Conservation (phyloP, 2,797 vertebrate genomes). For the Eptatretus atami region DNA sequence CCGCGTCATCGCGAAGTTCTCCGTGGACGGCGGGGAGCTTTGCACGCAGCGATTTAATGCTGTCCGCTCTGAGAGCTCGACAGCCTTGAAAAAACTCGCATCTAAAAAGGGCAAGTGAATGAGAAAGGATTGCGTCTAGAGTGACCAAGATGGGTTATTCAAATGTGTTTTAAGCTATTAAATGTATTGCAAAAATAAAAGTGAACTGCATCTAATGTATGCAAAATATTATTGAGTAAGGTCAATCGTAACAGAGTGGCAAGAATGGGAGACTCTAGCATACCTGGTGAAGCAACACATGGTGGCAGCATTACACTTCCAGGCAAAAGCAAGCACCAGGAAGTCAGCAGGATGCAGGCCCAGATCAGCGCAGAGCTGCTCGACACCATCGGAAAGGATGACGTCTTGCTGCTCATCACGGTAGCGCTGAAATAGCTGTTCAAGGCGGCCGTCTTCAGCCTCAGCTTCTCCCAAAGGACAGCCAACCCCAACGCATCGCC, state of each 20-base stretch:
- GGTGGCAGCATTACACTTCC: constrained; percentile 98
- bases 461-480: constrained; percentile 18
- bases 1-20: not conserved
- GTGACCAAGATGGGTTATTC: too few species aligned
- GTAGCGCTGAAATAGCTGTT: constrained; percentile 55
- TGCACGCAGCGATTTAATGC: not conserved
- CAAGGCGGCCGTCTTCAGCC: constrained; percentile 37
- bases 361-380: constrained; percentile 73
- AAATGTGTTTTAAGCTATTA: too few species aligned
- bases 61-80: not conserved
- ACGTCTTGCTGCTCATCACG: constrained; percentile 75
- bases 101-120: not conserved
- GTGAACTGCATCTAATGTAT: too few species aligned
- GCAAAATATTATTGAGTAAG: too few species aligned
- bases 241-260: too few species aligned
- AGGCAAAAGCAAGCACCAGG: constrained; percentile 72
- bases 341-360: constrained; percentile 90
- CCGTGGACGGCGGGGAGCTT: not conserved
- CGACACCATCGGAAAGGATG: constrained; percentile 95
- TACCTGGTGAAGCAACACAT: constrained; percentile 99
- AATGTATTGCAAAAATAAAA: too few species aligned
- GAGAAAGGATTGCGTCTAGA: too few species aligned
- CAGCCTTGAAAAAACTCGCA: constrained; percentile 1
- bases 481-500: not conserved
- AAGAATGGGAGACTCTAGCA: too few species aligned